A percentile compares a stretch with the other conserved stretches of the same genome.
Evolutionary conservation across 2,888 invertebrate genomes (phyloP).

Genomic region (Sipunculus nudus): DNA sequence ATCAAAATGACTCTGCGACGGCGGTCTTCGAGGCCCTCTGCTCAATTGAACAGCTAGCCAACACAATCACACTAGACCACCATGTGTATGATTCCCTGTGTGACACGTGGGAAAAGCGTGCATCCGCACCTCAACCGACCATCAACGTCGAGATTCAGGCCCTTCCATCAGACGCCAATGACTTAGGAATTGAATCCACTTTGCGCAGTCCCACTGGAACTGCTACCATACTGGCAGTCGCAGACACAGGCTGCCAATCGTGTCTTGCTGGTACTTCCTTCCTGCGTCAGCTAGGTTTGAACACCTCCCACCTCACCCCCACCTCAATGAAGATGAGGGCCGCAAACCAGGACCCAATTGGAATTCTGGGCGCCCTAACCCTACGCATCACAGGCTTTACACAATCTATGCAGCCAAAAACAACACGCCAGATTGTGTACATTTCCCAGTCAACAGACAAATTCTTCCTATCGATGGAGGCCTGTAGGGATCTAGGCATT

Average conservation of each 20-base stretch:
- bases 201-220: background rate
- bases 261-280: constrained; percentile 42
- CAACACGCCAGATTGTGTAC: constrained; percentile 47
- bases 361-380: constrained; percentile 43
- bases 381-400: constrained; percentile 37
- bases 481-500: constrained; percentile 42
- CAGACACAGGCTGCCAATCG: constrained; percentile 38
- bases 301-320: constrained; percentile 39
- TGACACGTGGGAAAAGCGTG: constrained; percentile 25
- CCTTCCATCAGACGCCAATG: constrained; percentile 23
- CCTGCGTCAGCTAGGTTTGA: constrained; percentile 36
- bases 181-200: constrained; percentile 34
- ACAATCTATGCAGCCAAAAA: constrained; percentile 9
- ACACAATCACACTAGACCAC: constrained; percentile 33
- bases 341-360: constrained; percentile 43
- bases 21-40: background rate
- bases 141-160: constrained; percentile 18
- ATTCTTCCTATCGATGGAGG: constrained; percentile 44
- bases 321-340: constrained; percentile 46
- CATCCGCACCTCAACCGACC: constrained; percentile 38
- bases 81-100: constrained; percentile 37
- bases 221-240: constrained; percentile 9
- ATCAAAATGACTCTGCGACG: background rate
- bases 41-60: background rate
- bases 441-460: constrained; percentile 43